Base-by-base conservation (phyloP, 2,888 invertebrate genomes). In the Andricus curvator region DNA sequence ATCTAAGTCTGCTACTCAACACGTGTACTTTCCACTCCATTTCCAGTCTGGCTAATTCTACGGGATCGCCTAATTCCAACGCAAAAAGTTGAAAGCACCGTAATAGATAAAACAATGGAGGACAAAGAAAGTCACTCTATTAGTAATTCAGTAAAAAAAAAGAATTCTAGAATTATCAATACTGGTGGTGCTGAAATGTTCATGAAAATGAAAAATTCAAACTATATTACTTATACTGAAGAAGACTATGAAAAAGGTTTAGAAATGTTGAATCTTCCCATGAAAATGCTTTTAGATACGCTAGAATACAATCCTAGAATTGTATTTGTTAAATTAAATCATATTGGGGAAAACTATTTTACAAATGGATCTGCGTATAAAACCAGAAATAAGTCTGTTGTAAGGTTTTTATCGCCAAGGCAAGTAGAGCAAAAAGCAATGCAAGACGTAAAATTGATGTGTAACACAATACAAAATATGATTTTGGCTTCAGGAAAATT, bases 361-460 rank as follows among this genome's bases (percentile, higher is more conserved):
- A 2, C 13, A 74, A 74, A 56, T 33, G 48, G n/a, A 51, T 56
- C 29, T 33, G n/a, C 20, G 13, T 37, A 33, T 56, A 74, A 74
- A n/a, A 51, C 17, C 37, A 74, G 74, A n/a, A 60, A 74, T n/a
- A 70, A 29, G 25, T 51, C 29, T 13, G n/a, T 33, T 9, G 48
- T 70, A 5, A 51, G 37, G 15, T 13, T 74, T 37, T 37, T 74
- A 33, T 56, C 74, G 4, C 37, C 74, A 33, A 51, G 37, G n/a
- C 33, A 74, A 74, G 48, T 74, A 37, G 9, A 74, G 15, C n/a
- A 56, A 56, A 74, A 33, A 20, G 74, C 74, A 13, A 37, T 33
- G 8, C 51, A 74, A n/a, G 56, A 74, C 33, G 11, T 74, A n/a
- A 13, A 74, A n/a, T 56, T 74, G n/a, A 74, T 74, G 74, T 56